Evolutionary conservation across 2,888 invertebrate species (phyloP), one percentile per base, ranked within the genome.

Genomic region (Hecatera dysodea): DNA sequence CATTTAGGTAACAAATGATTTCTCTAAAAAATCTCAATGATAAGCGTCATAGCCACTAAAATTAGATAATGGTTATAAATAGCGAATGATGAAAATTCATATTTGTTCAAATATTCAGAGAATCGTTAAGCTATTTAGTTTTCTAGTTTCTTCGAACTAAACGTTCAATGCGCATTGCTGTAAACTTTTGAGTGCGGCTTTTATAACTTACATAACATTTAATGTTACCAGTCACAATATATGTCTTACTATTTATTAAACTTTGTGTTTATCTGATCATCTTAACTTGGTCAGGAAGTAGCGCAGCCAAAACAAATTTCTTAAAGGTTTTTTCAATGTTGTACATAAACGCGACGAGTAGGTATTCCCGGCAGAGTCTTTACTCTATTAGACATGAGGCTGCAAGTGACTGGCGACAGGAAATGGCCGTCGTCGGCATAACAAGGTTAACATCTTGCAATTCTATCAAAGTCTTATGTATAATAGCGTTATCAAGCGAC

Each of bases 361-460:
- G 71, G 60, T 74, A 72, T 72, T 75, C 83, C 76, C 84, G 82
- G 77, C 69, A 84, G 85, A 85, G 83, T 86, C 85, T 89, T 90
- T 88, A 87, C 87, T 89, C 88, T 87, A 91, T 93, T 91, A 92
- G 85, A 83, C 82, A 85, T 80, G 84, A 86, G 86, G 78, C 85
- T 82, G 88, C 83, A 82, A 84, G 82, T 86, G 88, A 69, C 87
- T 87, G 85, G 87, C 87, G 90, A 89, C 89, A 87, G 89, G 86
- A 88, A 88, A 84, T 90, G 87, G 85, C 86, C 89, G 88, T 89
- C 90, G 87, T 86, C 89, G 88, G 80, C 87, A 84, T 93, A 93
- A 94, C 90, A 89, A 92, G 89, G 92, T 93, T 93, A 93, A 89
- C 88, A 89, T 90, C 90, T 88, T 88, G 89, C 91, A 90, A 92